phyloP scores from a whole-genome alignment of 2,888 invertebrate genomes.

The Tetragnatha montana region DNA sequence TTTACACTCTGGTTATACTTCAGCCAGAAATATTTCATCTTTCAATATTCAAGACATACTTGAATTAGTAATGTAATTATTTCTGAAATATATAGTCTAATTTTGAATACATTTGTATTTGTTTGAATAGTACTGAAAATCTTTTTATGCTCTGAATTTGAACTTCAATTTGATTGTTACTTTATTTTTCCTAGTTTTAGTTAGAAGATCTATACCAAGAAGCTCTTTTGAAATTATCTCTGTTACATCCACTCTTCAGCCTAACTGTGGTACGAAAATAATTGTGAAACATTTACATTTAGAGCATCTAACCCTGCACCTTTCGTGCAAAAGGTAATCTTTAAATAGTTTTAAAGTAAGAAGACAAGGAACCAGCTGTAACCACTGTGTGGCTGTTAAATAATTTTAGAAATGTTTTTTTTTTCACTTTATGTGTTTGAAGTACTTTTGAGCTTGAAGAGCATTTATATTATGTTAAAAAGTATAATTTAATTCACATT shows the following conservation, averaged over 20 bases:
- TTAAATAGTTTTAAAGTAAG: not conserved
- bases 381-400: not conserved
- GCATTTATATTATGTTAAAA: not conserved
- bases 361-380: not conserved
- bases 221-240: constrained; percentile 43
- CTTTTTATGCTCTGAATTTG: not conserved
- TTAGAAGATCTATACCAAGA: constrained; percentile 9
- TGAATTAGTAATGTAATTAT: too few relatives aligned
- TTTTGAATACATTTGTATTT: too few relatives aligned
- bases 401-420: not conserved
- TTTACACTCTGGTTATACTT: too few relatives aligned
- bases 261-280: constrained; percentile 24
- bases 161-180: not conserved
- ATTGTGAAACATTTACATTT: constrained; percentile 48
- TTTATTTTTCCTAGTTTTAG: constrained; percentile 26
- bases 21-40: too few relatives aligned
- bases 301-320: constrained; percentile 22
- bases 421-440: not conserved
- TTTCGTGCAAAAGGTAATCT: constrained; percentile 28
- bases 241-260: constrained; percentile 43
- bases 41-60: too few relatives aligned
- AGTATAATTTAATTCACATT: constrained; percentile 8
- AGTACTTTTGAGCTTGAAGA: not conserved
- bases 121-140: not conserved
- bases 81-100: too few relatives aligned